A percentile compares a stretch with the other conserved stretches of the same genome.
phyloP scores from a whole-genome alignment of 2,888 invertebrate species.

The Strigamia crassipes region DNA sequence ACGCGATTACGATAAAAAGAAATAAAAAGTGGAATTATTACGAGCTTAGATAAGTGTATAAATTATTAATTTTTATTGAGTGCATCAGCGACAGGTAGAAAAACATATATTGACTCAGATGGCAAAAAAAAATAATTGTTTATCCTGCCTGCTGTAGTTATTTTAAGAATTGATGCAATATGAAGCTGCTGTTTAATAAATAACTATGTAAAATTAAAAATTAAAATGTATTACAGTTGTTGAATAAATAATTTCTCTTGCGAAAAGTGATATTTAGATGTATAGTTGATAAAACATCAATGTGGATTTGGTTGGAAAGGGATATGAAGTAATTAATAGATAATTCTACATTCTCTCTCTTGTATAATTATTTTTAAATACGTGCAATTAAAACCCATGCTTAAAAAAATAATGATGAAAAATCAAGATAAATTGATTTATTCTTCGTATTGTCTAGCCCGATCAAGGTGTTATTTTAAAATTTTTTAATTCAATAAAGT shows the following conservation, averaged over 20 bases:
- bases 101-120: background rate
- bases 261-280: background rate
- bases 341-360: too few species aligned
- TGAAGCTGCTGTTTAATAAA: background rate
- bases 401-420: background rate
- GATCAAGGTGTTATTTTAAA: background rate
- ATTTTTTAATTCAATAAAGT: too few species aligned
- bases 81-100: background rate
- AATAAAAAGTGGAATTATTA: too few species aligned
- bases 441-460: background rate
- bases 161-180: background rate
- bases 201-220: too few species aligned
- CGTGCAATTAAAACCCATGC: background rate
- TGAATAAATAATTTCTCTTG: background rate
- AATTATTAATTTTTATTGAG: background rate
- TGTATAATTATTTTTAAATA: background rate
- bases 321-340: background rate
- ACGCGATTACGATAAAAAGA: too few species aligned
- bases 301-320: background rate
- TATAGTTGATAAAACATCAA: background rate
- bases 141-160: background rate
- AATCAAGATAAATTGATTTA: background rate
- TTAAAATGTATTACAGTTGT: background rate
- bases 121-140: background rate
- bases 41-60: too few species aligned